phyloP scores from a whole-genome alignment of 2,888 invertebrate species.

The Eupsilia transversa region DNA sequence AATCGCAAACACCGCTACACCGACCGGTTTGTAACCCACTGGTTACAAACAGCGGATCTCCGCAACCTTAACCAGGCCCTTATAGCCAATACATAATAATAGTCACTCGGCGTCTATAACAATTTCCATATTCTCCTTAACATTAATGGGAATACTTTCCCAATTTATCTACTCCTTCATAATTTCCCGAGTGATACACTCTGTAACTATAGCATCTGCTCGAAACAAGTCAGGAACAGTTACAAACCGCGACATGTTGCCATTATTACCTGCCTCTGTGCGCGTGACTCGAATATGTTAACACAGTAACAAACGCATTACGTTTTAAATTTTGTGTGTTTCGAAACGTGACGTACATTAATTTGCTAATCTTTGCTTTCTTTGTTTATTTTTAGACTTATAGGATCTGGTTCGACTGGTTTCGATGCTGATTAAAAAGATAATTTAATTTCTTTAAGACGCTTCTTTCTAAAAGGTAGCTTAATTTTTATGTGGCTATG shows the following conservation, averaged over 20 bases:
- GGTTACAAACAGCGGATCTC: background rate
- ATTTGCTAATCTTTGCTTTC: constrained; percentile 18
- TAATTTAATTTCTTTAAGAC: background rate
- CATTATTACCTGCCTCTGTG: constrained; percentile 59
- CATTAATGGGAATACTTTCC: constrained; percentile 13
- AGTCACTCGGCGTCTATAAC: background rate
- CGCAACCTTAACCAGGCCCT: background rate
- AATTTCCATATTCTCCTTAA: background rate
- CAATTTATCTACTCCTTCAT: constrained; percentile 19
- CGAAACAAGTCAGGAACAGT: constrained; percentile 51
- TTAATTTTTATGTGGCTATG: background rate
- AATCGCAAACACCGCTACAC: background rate
- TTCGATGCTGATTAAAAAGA: background rate
- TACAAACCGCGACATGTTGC: constrained; percentile 48
- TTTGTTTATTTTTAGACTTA: constrained; percentile 21
- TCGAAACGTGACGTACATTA: constrained; percentile 42
- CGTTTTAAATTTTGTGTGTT: constrained; percentile 54
- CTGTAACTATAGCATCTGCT: constrained; percentile 39
- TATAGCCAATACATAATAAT: background rate
- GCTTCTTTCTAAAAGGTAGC: background rate
- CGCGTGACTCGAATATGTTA: constrained; percentile 59
- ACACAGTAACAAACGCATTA: constrained; percentile 47
- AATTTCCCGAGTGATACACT: background rate
- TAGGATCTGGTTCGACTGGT: background rate
- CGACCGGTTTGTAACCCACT: background rate